These are phyloP conservation scores for Syngnathus acus DNA, from an alignment of 2,797 vertebrate species.

Conservation along the genomic window DNA sequence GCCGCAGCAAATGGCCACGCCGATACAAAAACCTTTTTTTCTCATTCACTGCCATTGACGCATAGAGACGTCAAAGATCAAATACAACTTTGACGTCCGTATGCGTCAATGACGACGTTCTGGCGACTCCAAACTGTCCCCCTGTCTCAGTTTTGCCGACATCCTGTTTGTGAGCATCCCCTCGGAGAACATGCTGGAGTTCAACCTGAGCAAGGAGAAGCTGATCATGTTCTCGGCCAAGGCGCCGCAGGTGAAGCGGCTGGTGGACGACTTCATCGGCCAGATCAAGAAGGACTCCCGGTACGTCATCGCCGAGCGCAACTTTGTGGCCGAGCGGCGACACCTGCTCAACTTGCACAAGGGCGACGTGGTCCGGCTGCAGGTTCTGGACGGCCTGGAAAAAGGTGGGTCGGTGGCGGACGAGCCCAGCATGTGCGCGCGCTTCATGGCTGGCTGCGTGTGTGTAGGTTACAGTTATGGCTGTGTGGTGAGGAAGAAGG, in stretches of 20 bases:
- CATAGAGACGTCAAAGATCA: too few relatives aligned
- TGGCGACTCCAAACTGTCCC: too few relatives aligned
- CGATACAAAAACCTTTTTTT: not conserved
- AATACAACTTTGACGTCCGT: too few relatives aligned
- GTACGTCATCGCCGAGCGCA: slow-evolving; percentile 88
- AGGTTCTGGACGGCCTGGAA: slow-evolving; percentile 76
- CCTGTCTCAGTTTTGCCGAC: slow-evolving; percentile 78
- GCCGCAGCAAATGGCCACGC: too few relatives aligned
- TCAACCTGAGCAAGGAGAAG: slow-evolving; percentile 90
- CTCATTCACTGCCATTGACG: too few relatives aligned
- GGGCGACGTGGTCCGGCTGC: slow-evolving; percentile 90
- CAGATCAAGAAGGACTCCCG: slow-evolving; percentile 96
- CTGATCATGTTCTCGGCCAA: slow-evolving; percentile 95
- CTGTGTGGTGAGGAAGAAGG: slow-evolving; percentile 91
- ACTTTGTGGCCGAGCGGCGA: slow-evolving; percentile 78
- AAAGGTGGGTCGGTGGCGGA: slow-evolving; percentile 61
- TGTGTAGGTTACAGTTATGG: slow-evolving; percentile 78
- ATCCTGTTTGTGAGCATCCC: slow-evolving; percentile 91
- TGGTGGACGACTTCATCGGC: slow-evolving; percentile 87
- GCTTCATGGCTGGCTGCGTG: not conserved
- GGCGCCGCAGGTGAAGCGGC: slow-evolving; percentile 85
- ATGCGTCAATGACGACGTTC: too few relatives aligned
- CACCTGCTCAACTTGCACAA: slow-evolving; percentile 86
- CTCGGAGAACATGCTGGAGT: slow-evolving; percentile 92
- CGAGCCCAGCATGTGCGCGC: slow-evolving; percentile 2